These are phyloP conservation scores for Heterotilapia buettikoferi DNA, from an alignment of 2,113 vertebrate species.

Conservation along the genomic window DNA sequence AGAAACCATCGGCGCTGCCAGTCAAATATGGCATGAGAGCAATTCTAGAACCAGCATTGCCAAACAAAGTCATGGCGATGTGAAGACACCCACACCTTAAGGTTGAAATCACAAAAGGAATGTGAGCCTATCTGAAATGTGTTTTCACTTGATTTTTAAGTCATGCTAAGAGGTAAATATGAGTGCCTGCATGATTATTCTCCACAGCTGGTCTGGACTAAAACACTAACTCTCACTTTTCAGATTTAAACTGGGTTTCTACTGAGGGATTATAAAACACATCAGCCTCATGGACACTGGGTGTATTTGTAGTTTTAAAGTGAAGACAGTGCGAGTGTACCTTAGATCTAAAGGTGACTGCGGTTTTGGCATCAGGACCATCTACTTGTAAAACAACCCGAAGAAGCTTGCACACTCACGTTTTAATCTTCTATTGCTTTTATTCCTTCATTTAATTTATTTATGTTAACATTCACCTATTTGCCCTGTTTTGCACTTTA, in stretches of 20 bases:
- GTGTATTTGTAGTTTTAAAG: background rate
- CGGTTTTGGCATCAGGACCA: background rate
- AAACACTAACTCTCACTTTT: fast-evolving
- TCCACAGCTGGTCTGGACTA: background rate
- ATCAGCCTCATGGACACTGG: background rate
- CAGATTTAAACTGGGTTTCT: background rate
- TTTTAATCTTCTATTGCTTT: background rate
- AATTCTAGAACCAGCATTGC: background rate
- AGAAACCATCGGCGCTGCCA: background rate
- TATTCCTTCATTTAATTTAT: background rate
- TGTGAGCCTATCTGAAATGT: background rate
- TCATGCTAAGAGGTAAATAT: background rate
- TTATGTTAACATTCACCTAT: background rate
- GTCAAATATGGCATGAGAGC: background rate
- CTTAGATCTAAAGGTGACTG: background rate
- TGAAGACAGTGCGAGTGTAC: fast-evolving
- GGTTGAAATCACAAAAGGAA: background rate
- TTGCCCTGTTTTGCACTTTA: background rate
- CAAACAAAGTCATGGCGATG: background rate
- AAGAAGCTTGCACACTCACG: background rate
- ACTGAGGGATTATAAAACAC: background rate
- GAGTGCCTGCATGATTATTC: background rate
- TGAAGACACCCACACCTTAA: background rate
- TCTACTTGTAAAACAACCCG: background rate
- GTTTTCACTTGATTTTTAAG: background rate